Base-by-base conservation (phyloP, 1,140 invertebrate species). In the Tetraneura akinire region DNA sequence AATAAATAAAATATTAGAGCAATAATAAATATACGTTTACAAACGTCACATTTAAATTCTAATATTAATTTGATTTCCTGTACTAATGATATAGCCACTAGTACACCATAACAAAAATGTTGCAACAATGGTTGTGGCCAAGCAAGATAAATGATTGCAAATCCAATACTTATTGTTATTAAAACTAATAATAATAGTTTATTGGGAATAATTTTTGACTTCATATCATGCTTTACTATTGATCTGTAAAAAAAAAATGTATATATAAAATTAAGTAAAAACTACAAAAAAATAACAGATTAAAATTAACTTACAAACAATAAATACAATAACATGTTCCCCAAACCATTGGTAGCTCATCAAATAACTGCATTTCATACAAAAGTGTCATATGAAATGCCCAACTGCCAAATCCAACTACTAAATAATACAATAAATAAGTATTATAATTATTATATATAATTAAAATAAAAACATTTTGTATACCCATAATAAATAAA, bases 261-360 rank as follows among this genome's bases (percentile, higher is more conserved):
- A 26, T 18, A 68, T 6, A 32, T 55, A 18, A 10, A 14, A 60
- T 29, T n/a, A n/a, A n/a, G 6, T 42, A 42, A 0, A 60, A 42
- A 18, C 57, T 32, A 32, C 26, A 64, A 32, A 37, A 37, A 37
- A 37, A 37, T 37, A 8, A 4, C n/a, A 29, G 4, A 71, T 51
- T 49, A 49, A 11, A 45, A 49, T 37, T 26, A 29, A 82, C 83
- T 84, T 81, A 84, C 83, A 84, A 80, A 57, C 81, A 82, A 71
- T 84, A 83, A 51, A 84, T 80, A 62, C 82, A 83, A 29, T 83
- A 82, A 66, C 82, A 82, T 42, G 83, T 83, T 21, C 83, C 83
- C 83, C 83, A 84, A 62, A 84, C 82, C 83, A 84, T 84, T 21
- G 83, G 83, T 62, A 84, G 82, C 66, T 84, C 83, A 82, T 84